These are phyloP conservation scores for Drosophila littoralis DNA, from an alignment of 1,140 invertebrate genomes.

Conservation along the genomic window DNA sequence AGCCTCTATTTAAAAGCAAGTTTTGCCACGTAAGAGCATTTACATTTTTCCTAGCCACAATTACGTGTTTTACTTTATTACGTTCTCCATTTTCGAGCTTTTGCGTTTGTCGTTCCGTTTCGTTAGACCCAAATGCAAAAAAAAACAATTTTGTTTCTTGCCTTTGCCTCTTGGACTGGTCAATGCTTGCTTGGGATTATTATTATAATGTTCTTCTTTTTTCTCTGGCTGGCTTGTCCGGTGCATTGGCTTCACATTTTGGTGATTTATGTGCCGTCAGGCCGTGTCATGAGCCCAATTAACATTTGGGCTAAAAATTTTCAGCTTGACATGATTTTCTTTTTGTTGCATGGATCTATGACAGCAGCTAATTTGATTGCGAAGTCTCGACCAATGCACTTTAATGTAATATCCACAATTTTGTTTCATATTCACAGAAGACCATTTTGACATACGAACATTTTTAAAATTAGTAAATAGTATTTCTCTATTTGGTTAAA, in stretches of 20 bases:
- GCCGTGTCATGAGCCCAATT: constrained; percentile 79
- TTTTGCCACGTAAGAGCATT: background rate
- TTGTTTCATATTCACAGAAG: too few relatives aligned
- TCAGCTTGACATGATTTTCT: constrained; percentile 41
- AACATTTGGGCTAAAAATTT: constrained; percentile 65
- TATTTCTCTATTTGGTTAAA: too few relatives aligned
- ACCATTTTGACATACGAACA: too few relatives aligned
- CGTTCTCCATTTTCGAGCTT: constrained; percentile 63
- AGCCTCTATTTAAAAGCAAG: background rate
- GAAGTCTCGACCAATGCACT: constrained; percentile 9
- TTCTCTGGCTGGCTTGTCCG: constrained; percentile 39
- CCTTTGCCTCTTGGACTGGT: constrained; percentile 32
- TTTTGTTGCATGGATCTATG: constrained; percentile 36
- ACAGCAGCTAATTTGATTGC: constrained; percentile 66
- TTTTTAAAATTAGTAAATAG: too few relatives aligned
- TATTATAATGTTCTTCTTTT: constrained; percentile 25
- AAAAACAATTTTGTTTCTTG: constrained; percentile 19
- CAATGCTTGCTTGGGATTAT: constrained; percentile 32
- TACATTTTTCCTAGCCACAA: constrained; percentile 21
- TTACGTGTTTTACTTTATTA: constrained; percentile 8
- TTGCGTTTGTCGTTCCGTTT: constrained; percentile 72
- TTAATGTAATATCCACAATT: background rate
- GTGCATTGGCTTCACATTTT: constrained; percentile 66
- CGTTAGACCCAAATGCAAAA: constrained; percentile 51
- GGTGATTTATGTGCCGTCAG: constrained; percentile 74